These are phyloP conservation scores for Hepsetus odoe DNA, from an alignment of 2,113 vertebrate species.

Conservation along the genomic window DNA sequence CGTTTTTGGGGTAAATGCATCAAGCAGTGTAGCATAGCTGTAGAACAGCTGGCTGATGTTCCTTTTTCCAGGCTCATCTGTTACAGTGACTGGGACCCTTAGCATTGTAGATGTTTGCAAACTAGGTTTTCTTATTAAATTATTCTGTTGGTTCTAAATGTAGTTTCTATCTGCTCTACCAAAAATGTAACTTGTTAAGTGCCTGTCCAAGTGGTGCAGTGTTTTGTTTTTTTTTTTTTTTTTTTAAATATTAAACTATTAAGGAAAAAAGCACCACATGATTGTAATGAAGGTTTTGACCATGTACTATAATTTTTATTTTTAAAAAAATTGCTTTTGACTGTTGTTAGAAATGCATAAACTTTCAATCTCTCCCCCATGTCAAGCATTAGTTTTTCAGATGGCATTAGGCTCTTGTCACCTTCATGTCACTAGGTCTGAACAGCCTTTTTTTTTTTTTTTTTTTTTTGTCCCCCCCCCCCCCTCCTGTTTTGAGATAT, in stretches of 20 bases:
- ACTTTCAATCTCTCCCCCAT: conserved; percentile 39
- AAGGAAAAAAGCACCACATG: conserved; percentile 45
- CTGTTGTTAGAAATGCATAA: conserved; percentile 36
- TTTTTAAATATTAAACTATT: neutral
- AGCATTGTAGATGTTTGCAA: conserved; percentile 28
- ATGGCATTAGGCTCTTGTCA: conserved; percentile 29
- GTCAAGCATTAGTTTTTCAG: conserved; percentile 19
- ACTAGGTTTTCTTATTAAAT: conserved; percentile 57
- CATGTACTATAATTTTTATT: conserved; percentile 52
- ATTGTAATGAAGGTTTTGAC: conserved; percentile 63
- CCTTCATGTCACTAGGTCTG: conserved; percentile 18
- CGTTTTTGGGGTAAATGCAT: neutral
- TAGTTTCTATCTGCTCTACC: conserved; percentile 53
- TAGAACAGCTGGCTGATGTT: conserved; percentile 31
- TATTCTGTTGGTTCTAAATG: conserved; percentile 50
- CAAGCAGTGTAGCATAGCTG: conserved; percentile 28
- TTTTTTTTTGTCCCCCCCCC: no score
- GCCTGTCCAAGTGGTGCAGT: conserved; percentile 64
- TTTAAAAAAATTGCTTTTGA: conserved; percentile 54
- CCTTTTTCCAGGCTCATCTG: conserved; percentile 15
- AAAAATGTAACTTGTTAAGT: conserved; percentile 68
- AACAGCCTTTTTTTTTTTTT: conserved; percentile 25
- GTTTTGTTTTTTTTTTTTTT: conserved; percentile 48
- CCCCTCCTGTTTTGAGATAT: no score
- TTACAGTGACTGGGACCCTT: conserved; percentile 15